Evolutionary conservation across 2,888 invertebrate genomes (phyloP).

Genomic region (Hirtodrosophila histrioides): DNA sequence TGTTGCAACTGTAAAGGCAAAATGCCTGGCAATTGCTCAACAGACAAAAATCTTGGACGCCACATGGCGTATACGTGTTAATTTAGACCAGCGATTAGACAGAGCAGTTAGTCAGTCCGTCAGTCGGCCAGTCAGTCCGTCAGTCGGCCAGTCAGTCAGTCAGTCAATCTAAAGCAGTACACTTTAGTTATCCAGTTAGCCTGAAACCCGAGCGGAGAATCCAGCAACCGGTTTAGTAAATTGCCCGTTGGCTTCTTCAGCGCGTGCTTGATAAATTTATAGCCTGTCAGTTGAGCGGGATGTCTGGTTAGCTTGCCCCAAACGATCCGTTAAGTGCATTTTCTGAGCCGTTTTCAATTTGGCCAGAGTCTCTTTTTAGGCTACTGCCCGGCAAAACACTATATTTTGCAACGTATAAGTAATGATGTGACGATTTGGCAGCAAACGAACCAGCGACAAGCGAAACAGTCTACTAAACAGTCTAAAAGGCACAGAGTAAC

Average conservation of each 20-base stretch:
- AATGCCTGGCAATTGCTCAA: conserved; percentile 38
- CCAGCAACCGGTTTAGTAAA: conserved; percentile 47
- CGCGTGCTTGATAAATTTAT: conserved; percentile 64
- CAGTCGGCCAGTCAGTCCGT: conserved; percentile 4
- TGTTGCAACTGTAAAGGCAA: conserved; percentile 6
- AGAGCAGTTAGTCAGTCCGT: conserved; percentile 22
- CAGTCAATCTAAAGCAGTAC: not conserved
- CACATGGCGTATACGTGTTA: conserved; percentile 76
- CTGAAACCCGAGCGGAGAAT: conserved; percentile 8
- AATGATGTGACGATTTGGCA: conserved; percentile 77
- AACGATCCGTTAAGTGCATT: conserved; percentile 67
- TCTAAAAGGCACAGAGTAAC: conserved; percentile 7
- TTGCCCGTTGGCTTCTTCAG: conserved; percentile 64
- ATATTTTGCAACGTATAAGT: conserved; percentile 69
- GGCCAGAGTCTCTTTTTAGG: conserved; percentile 46
- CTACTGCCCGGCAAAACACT: conserved; percentile 56
- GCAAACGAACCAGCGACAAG: conserved; percentile 60
- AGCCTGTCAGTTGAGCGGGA: conserved; percentile 54
- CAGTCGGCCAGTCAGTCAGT: conserved; percentile 6
- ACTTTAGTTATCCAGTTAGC: conserved; percentile 13
- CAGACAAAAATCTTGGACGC: conserved; percentile 61
- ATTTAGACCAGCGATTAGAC: conserved; percentile 72
- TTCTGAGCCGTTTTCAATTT: conserved; percentile 70
- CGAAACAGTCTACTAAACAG: conserved; percentile 46
- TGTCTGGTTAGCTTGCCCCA: conserved; percentile 18